Base-by-base conservation (phyloP, 2,888 invertebrate species). In the Diarsia rubi region DNA sequence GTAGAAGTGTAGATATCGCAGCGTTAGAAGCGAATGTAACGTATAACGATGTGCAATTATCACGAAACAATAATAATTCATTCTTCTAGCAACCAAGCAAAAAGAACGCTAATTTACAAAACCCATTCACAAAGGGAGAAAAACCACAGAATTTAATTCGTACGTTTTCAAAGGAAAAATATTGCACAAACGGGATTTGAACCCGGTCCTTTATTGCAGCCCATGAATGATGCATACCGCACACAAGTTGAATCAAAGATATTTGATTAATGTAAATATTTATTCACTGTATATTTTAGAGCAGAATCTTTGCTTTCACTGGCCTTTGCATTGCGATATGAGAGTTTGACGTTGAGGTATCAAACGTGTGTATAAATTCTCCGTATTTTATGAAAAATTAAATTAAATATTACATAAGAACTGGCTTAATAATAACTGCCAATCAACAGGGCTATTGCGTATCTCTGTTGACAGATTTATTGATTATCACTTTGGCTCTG, bases 241-340 rank as follows among this genome's bases (percentile, higher is more conserved):
- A 52, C 69, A 69, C 72, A 72, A 75, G 63, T 59, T 73, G 85
- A 85, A 80, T 83, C 76, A 70, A 69, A 70, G 37, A 82, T 62
- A 83, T 85, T 84, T 75, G 75, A 84, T 84, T 82, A 84, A 78
- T 78, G 73, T 54, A 75, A 78, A 79, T 79, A 84, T 85, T 78
- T 81, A 83, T 80, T 76, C 75, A 84, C 71, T 70, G 78, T 73
- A 81, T 80, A 71, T 82, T 75, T 72, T 65, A 70, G 49, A 78
- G 24, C 59, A 31, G 65, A 75, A 47, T 76, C n/a, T 69, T 49
- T 72, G 47, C 67, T 82, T 24, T 71, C 71, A 57, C 19, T 27
- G 3, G 45, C 47, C 45, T 81, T 76, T 72, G 65, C 68, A 59
- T 69, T 71, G 57, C 45, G 45, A n/a, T 75, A 54, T 74, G 19